Evolutionary conservation across 1,140 invertebrate genomes (phyloP).

Genomic region (Argopecten irradians): DNA sequence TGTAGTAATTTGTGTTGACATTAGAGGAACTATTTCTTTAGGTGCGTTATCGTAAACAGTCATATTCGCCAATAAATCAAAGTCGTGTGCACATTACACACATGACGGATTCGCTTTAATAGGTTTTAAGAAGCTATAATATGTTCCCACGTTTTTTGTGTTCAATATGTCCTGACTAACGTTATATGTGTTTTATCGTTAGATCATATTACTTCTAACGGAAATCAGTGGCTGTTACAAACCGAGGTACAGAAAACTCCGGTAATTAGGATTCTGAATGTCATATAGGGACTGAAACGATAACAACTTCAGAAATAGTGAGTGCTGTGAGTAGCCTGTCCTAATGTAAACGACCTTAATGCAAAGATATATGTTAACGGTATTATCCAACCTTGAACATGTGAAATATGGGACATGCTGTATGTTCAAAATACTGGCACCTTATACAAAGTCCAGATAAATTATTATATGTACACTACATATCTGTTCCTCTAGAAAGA

Average conservation of each 20-base stretch:
- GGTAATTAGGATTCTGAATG: not conserved
- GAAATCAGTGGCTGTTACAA: too few species aligned
- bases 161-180: not conserved
- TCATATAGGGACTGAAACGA: not conserved
- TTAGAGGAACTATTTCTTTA: not conserved
- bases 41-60: not conserved
- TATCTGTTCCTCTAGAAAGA: too few species aligned
- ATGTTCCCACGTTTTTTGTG: not conserved
- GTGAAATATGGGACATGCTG: too few species aligned
- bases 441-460: too few species aligned
- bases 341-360: too few species aligned
- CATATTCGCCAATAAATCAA: not conserved
- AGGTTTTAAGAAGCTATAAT: not conserved
- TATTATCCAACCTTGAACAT: too few species aligned
- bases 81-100: not conserved
- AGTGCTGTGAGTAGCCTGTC: too few species aligned
- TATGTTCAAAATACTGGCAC: too few species aligned
- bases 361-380: too few species aligned
- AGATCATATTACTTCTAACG: not conserved
- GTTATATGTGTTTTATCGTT: not conserved
- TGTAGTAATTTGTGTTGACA: not conserved
- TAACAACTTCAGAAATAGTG: not conserved
- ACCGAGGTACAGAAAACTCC: not conserved
- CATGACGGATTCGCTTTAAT: not conserved
- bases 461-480: too few species aligned